Evolutionary conservation across 2,888 invertebrate genomes (phyloP), one percentile per base, ranked within the genome.

Genomic region (Loripinus fragilis): DNA sequence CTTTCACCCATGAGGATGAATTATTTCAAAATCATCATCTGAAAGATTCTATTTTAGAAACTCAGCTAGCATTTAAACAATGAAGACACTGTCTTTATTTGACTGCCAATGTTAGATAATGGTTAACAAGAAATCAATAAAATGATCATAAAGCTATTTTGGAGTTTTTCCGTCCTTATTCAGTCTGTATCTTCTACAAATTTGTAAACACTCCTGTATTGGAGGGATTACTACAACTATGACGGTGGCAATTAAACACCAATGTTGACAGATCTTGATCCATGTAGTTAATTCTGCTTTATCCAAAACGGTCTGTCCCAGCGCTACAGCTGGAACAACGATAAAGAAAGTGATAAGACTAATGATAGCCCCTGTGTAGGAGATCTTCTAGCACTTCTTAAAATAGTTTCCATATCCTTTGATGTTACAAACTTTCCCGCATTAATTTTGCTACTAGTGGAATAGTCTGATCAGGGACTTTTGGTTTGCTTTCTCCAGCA

Each of bases 221-320:
- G 82, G 82, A 3, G 82, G 82, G 17, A 83, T 72, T 12, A 77
- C 12, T 8, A 83, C 82, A 1, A 83, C 82, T 38, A 85, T 75
- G 20, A 82, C 52, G 0, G 80, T 84, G 3, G 71, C 81, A 30
- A 75, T 64, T 2, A 83, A 35, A 41, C 81, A 81, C 80, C 84
- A 81, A 68, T 81, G 71, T 35, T 84, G 79, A 69, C 81, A 79
- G 5, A 76, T 76, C 0, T 78, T 77, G 2, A 79, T 66, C 73
- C 83, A 83, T 20, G 66, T 41, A 20, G 45, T 50, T 28, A 83
- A 55, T 42, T 82, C 74, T 7, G 25, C 20, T 50, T 50, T 38
- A 28, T 67, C 64, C 35, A 82, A 38, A 20, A 79, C 75, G 2
- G 71, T 79, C 30, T 79, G 76, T 12, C 45, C 70, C 20, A 77